Percentiles rank a stretch among this genome's conserved stretches.
phyloP scores from a whole-genome alignment of 2,888 invertebrate species.

The Lycophotia porphyrea region DNA sequence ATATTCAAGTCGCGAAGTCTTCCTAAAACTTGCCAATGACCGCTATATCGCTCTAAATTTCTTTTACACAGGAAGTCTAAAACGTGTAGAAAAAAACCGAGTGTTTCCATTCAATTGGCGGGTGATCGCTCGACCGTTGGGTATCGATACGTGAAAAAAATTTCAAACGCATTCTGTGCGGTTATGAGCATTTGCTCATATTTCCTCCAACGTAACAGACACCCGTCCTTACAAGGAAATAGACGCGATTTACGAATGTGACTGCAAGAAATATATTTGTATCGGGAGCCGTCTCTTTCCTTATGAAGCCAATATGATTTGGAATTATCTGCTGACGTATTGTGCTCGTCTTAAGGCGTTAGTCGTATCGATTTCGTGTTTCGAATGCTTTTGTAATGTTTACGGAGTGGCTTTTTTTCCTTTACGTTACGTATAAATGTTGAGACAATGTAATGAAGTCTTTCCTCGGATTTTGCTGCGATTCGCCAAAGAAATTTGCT shows the following conservation, averaged over 20 bases:
- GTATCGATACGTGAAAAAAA: conserved; percentile 77
- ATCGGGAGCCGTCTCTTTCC: conserved; percentile 49
- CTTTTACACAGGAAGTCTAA: conserved; percentile 57
- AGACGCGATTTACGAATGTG: conserved; percentile 52
- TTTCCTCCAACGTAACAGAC: conserved; percentile 54
- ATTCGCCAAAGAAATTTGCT: conserved; percentile 4
- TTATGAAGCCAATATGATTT: conserved; percentile 62
- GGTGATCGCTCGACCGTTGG: conserved; percentile 59
- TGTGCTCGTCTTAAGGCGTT: conserved; percentile 45
- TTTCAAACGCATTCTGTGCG: conserved; percentile 62
- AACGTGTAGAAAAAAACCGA: conserved; percentile 59
- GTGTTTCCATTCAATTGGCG: conserved; percentile 63
- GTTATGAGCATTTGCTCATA: conserved; percentile 46
- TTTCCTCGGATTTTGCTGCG: conserved; percentile 17
- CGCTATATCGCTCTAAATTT: conserved; percentile 43
- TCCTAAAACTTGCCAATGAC: conserved; percentile 28
- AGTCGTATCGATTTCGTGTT: conserved; percentile 38
- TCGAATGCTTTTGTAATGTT: conserved; percentile 38
- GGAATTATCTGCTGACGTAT: conserved; percentile 55
- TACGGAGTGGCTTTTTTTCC: conserved; percentile 6
- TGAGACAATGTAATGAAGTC: conserved; percentile 8
- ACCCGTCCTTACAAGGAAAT: conserved; percentile 50
- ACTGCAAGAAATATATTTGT: conserved; percentile 54
- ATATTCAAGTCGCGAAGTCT: conserved; percentile 35
- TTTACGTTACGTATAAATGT: conserved; percentile 4